Percentiles rank a stretch among this genome's conserved stretches.
phyloP scores from a whole-genome alignment of 53 echinoderm and acorn worm genomes.

The Luidia sarsii region DNA sequence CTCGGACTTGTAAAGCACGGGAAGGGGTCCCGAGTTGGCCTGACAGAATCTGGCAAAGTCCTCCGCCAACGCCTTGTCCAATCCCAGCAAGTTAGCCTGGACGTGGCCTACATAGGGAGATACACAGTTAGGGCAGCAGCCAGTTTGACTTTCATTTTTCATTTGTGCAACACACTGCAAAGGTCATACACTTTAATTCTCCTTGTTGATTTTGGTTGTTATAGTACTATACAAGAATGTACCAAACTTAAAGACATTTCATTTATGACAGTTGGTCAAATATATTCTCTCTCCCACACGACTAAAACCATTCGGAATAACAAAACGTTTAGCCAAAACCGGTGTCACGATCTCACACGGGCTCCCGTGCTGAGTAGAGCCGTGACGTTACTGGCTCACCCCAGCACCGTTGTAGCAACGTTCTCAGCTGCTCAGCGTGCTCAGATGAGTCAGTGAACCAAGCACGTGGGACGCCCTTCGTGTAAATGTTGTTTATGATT shows the following conservation, averaged over 20 bases:
- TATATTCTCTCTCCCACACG: not conserved
- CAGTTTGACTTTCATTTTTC: not conserved
- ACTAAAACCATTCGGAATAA: too few relatives aligned
- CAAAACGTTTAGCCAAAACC: too few relatives aligned
- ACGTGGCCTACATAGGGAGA: constrained; percentile 48
- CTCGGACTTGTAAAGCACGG: constrained; percentile 71
- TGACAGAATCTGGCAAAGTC: constrained; percentile 73
- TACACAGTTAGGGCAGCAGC: too few relatives aligned
- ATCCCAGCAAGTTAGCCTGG: constrained; percentile 69
- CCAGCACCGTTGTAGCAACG: too few relatives aligned
- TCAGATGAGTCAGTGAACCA: too few relatives aligned
- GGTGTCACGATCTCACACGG: too few relatives aligned
- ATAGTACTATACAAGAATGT: not conserved
- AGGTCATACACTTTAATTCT: not conserved
- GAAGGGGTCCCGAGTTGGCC: constrained; percentile 79
- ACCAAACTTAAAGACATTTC: not conserved
- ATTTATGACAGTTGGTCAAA: not conserved
- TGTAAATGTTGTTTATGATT: too few relatives aligned
- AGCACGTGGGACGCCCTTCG: too few relatives aligned
- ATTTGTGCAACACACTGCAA: not conserved
- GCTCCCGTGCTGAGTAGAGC: too few relatives aligned
- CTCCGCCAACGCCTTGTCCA: constrained; percentile 61
- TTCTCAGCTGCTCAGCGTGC: too few relatives aligned
- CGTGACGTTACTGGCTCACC: too few relatives aligned
- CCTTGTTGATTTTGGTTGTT: not conserved